Evolutionary conservation across 1,140 invertebrate genomes (phyloP).

Genomic region (Hycleus phaleratus): DNA sequence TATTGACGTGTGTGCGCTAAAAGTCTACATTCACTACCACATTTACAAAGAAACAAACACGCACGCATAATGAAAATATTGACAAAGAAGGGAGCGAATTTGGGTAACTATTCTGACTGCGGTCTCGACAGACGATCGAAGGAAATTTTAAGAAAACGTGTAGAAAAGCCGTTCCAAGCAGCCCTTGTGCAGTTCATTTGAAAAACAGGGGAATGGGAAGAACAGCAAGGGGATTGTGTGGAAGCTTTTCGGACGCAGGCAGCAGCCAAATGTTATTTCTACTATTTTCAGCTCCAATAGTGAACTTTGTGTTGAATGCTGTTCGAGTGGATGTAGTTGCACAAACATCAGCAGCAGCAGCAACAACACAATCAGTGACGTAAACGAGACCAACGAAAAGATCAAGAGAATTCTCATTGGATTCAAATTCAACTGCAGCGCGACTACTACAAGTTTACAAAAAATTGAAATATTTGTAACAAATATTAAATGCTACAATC

Average conservation of each 20-base stretch:
- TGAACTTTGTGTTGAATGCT: constrained; percentile 8
- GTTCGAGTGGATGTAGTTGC: neutral
- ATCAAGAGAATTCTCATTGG: constrained; percentile 22
- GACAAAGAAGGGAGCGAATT: neutral
- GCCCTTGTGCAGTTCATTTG: constrained; percentile 10
- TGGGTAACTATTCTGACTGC: neutral
- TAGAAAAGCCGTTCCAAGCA: too few species aligned
- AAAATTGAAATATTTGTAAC: too few species aligned
- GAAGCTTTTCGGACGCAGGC: constrained; percentile 17
- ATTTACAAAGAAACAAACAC: neutral
- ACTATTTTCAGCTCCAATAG: constrained; percentile 26
- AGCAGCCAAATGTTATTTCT: constrained; percentile 24
- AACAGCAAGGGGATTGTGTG: too few species aligned
- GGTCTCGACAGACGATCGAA: too few species aligned
- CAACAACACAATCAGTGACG: constrained; percentile 13
- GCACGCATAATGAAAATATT: neutral
- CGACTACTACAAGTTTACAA: constrained; percentile 3
- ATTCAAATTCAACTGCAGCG: constrained; percentile 16
- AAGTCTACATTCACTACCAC: too few species aligned
- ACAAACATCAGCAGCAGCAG: too few species aligned
- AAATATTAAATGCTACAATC: too few species aligned
- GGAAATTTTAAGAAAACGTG: too few species aligned
- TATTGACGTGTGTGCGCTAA: constrained; percentile 6
- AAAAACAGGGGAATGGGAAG: neutral
- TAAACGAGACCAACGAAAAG: constrained; percentile 26